A percentile compares a stretch with the other conserved stretches of the same genome.
phyloP scores from a whole-genome alignment of 2,113 vertebrate species.

The Argyrosomus japonicus region DNA sequence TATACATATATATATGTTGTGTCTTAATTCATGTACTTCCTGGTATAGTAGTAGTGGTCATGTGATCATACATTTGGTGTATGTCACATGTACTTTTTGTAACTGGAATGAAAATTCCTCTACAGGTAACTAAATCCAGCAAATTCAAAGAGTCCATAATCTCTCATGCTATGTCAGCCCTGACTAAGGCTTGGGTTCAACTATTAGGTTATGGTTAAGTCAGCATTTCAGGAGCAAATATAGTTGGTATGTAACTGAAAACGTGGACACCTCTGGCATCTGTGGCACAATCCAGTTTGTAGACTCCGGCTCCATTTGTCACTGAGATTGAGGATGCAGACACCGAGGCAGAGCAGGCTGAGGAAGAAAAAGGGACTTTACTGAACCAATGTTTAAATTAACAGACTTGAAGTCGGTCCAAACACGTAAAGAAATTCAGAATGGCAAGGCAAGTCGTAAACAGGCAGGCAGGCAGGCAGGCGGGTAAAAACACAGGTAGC shows the following conservation, averaged over 20 bases:
- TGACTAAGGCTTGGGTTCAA: background rate
- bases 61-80: too few species aligned
- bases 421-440: background rate
- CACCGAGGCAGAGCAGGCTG: background rate
- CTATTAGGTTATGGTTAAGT: background rate
- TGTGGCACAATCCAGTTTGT: background rate
- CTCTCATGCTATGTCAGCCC: background rate
- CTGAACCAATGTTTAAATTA: background rate
- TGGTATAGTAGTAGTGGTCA: too few species aligned
- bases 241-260: background rate
- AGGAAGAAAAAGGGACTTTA: background rate
- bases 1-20: too few species aligned
- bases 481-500: background rate
- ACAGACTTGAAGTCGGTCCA: background rate
- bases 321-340: background rate
- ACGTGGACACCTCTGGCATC: background rate
- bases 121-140: background rate
- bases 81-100: too few species aligned
- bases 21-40: too few species aligned
- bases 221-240: background rate
- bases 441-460: background rate
- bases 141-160: background rate
- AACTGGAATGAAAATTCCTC: background rate
- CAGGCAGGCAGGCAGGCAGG: background rate
- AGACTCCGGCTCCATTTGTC: background rate